Evolutionary conservation across 2,797 vertebrate genomes (phyloP).

Genomic region (Remorina albescens): DNA sequence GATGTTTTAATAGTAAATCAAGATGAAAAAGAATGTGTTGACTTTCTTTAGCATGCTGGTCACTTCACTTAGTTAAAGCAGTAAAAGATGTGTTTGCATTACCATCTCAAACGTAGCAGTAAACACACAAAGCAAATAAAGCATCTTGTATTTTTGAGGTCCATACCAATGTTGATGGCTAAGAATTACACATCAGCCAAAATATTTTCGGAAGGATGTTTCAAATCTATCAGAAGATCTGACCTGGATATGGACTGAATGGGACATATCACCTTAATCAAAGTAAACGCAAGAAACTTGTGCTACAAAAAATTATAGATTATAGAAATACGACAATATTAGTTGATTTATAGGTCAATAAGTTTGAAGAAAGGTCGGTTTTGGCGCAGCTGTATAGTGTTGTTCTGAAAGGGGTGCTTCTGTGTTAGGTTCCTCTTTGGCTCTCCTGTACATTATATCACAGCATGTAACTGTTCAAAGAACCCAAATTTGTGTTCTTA

Average conservation of each 20-base stretch:
- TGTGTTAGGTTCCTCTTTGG: too few relatives aligned
- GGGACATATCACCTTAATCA: neutral
- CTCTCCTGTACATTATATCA: too few relatives aligned
- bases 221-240: neutral
- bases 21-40: neutral
- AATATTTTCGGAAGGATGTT: neutral
- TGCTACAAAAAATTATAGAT: too few relatives aligned
- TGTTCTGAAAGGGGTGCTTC: neutral
- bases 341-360: neutral
- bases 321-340: neutral
- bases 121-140: neutral
- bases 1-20: neutral
- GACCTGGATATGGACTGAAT: neutral
- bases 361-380: neutral
- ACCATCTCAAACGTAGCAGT: too few relatives aligned
- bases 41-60: too few relatives aligned
- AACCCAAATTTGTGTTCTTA: constrained; percentile 7
- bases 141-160: neutral
- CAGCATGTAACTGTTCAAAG: neutral
- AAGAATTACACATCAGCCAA: neutral
- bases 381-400: neutral
- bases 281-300: too few relatives aligned
- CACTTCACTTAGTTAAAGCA: neutral
- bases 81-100: neutral
- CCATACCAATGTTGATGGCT: neutral